phyloP scores from a whole-genome alignment of 30 jellyfish, hydroid and myxozoan genomes.

The Sanderia malayensis region DNA sequence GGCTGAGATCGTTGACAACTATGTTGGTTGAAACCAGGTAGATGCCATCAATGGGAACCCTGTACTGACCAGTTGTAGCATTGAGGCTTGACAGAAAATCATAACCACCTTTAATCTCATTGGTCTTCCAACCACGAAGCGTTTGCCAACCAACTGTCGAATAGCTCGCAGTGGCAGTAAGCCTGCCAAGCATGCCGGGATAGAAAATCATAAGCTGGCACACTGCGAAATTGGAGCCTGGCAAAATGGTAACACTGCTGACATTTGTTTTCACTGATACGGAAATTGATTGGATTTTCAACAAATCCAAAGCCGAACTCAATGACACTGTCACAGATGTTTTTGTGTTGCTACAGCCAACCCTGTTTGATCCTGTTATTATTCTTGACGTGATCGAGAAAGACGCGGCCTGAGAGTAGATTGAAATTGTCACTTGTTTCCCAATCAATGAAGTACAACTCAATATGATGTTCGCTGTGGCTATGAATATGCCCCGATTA shows the following conservation, averaged over 20 bases:
- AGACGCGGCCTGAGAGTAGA: constrained; percentile 18
- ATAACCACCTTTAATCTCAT: constrained; percentile 66
- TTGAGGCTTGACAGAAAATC: constrained; percentile 56
- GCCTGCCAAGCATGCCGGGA: constrained; percentile 66
- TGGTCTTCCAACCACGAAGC: constrained; percentile 46
- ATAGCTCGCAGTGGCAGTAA: constrained; percentile 10
- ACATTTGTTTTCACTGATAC: constrained; percentile 20
- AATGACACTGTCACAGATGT: constrained; percentile 19
- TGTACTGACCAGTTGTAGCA: constrained; percentile 52
- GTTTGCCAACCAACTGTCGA: constrained; percentile 43
- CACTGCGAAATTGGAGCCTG: constrained; percentile 56
- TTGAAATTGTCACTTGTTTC: constrained; percentile 12
- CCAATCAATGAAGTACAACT: constrained; percentile 16
- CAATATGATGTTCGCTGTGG: constrained; percentile 22
- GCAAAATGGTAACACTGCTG: constrained; percentile 29
- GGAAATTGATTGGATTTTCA: constrained; percentile 22
- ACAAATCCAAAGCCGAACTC: constrained; percentile 33
- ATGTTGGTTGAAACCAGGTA: constrained; percentile 60
- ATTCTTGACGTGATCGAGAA: constrained; percentile 21
- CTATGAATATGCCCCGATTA: constrained; percentile 32
- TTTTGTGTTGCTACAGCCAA: constrained; percentile 1
- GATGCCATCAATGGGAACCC: constrained; percentile 58
- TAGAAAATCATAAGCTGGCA: constrained; percentile 35
- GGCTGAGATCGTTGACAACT: constrained; percentile 49
- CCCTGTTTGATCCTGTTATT: background rate